Base-by-base conservation (phyloP, 2,113 vertebrate species). In the Origma solitaria region DNA sequence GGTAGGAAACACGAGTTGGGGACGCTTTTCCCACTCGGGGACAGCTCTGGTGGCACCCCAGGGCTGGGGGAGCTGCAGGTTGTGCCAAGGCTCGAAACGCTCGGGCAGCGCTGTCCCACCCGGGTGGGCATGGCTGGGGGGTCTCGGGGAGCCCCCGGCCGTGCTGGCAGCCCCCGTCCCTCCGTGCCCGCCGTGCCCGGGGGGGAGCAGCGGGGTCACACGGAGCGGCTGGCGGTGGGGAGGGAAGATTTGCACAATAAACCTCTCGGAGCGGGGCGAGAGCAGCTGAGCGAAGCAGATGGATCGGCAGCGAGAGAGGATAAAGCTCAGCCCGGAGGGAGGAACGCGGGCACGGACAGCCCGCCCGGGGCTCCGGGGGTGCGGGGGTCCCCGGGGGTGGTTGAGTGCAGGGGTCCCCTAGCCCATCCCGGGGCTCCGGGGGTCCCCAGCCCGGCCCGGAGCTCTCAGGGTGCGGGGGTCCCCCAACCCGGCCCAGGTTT, bases 231-330 rank as follows among this genome's bases (percentile, higher is more conserved):
- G 78, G 38, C 42, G 5, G 15, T 2, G 13, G 56, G 25, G 47
- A 50, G 44, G 87, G 90, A 15, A 94, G 97, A 96, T 97, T 96
- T 97, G 95, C 97, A 90, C 95, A 76, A 92, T 97, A 96, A 97
- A 91, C 71, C 97, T 40, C 66, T 44, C 11, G 18, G 19, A 2
- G 81, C 35, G 11, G 65, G 9, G 6, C 8, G 25, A 23, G 76
- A 96, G 93, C 96, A 88, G 96, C 81, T 91, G 91, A 95, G 54
- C 18, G 6, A 16, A 85, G 94, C 96, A 97, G 97, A 96, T 96
- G 95, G 96, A 70, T 60, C 10, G 14, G 65, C 75, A 11, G 11
- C 60, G 71, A 82, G 90, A 45, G 94, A 50, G 94, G 94, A 95
- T 93, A 86, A 91, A 91, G 87, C 87, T 82, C 62, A 80, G 78